These are phyloP conservation scores for Chaetophractus vellerosus DNA, from an alignment of 2,797 vertebrate species.

Conservation along the genomic window DNA sequence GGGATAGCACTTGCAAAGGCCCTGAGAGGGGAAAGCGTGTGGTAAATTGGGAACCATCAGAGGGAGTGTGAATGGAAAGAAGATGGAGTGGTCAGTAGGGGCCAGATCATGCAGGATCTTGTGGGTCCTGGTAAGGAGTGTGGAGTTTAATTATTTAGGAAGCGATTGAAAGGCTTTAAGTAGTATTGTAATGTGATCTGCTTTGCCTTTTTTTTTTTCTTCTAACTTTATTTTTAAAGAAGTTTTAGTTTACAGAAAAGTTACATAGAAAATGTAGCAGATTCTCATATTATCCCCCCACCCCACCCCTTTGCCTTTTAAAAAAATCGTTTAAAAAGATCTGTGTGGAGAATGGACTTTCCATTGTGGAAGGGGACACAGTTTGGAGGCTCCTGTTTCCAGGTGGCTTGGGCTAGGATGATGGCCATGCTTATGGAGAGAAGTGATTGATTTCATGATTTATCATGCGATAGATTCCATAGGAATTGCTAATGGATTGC, in stretches of 20 bases:
- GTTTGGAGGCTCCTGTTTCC: not conserved
- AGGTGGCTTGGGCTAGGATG: not conserved
- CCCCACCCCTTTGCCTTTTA: not conserved
- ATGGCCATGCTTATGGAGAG: conserved; percentile 8
- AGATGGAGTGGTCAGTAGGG: not conserved
- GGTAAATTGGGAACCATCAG: not conserved
- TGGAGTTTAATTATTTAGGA: not conserved
- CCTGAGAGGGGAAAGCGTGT: not conserved
- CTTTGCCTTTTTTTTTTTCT: not conserved
- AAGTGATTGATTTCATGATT: conserved; percentile 19
- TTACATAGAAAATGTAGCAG: no score
- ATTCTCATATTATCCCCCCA: no score
- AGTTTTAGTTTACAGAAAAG: no score
- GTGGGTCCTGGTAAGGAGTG: not conserved
- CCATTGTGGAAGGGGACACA: not conserved
- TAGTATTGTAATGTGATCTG: not conserved
- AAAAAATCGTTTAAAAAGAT: not conserved
- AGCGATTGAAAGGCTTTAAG: conserved; percentile 19
- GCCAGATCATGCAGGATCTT: not conserved
- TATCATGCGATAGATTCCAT: not conserved
- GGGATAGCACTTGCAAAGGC: not conserved
- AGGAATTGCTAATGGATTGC: not conserved
- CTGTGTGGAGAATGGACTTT: conserved; percentile 18
- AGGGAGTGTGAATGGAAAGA: not conserved
- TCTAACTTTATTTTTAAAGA: no score